Conservation (phyloP, 2,888 invertebrate genomes). For the Agapostemon virescens region DNA sequence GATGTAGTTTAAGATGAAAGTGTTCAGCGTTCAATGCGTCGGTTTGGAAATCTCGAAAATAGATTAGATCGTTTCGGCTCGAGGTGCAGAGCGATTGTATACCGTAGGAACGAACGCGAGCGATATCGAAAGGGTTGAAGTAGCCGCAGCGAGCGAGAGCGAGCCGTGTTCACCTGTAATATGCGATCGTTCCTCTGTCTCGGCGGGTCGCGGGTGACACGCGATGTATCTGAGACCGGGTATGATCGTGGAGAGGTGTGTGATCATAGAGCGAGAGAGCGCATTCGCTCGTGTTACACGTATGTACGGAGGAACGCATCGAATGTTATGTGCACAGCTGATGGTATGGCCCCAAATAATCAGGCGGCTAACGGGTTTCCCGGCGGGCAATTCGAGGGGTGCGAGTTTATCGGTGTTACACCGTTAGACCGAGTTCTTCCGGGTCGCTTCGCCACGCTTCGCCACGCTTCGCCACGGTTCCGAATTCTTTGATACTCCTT, state of each 20-base stretch:
- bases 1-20: too few species aligned
- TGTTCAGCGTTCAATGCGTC: background rate
- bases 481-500: background rate
- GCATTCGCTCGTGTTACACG: slow-evolving; percentile 28
- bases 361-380: slow-evolving; percentile 40
- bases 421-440: slow-evolving; percentile 39
- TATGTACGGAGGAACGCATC: slow-evolving; percentile 50
- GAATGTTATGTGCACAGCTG: slow-evolving; percentile 77
- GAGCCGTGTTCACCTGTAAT: slow-evolving; percentile 13
- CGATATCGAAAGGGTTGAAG: background rate
- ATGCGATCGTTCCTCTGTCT: slow-evolving; percentile 27
- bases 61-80: background rate
- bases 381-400: slow-evolving; percentile 35
- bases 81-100: background rate
- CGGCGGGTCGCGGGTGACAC: background rate
- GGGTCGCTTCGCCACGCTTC: slow-evolving; percentile 17
- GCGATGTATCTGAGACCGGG: background rate
- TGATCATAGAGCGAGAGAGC: slow-evolving; percentile 33
- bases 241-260: slow-evolving; percentile 35
- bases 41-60: background rate
- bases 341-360: slow-evolving; percentile 76
- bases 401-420: slow-evolving; percentile 53
- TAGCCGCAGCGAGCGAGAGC: background rate
- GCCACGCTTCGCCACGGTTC: background rate
- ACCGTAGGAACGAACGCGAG: too few species aligned